phyloP scores from a whole-genome alignment of 53 echinoderm and acorn worm genomes.

The Arbacia lixula region DNA sequence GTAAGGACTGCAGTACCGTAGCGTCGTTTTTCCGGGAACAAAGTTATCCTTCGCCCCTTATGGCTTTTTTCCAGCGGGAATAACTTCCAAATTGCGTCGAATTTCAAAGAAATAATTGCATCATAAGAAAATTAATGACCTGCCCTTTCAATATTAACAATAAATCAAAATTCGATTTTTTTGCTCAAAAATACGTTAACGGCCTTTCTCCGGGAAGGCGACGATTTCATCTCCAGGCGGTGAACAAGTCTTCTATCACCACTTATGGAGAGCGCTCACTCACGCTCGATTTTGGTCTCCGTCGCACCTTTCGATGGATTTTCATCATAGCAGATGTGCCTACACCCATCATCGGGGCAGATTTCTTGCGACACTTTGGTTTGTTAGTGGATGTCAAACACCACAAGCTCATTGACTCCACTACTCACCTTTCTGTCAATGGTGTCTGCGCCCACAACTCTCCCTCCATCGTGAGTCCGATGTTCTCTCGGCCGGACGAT shows the following conservation, averaged over 20 bases:
- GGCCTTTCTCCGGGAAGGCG: no score
- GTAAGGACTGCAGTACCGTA: no score
- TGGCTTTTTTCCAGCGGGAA: no score
- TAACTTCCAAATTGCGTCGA: no score
- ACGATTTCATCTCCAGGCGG: constrained; percentile 34
- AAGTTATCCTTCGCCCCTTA: no score
- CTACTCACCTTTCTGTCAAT: constrained; percentile 16
- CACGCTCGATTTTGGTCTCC: constrained; percentile 57
- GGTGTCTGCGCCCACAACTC: not conserved
- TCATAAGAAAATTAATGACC: no score
- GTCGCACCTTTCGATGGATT: constrained; percentile 58
- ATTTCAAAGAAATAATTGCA: no score
- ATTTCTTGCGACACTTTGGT: constrained; percentile 54
- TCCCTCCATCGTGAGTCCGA: not conserved
- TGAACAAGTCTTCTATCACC: constrained; percentile 31
- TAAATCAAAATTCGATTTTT: no score
- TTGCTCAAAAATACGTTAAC: no score
- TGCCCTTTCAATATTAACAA: no score
- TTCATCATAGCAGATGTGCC: constrained; percentile 36
- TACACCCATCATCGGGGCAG: constrained; percentile 65
- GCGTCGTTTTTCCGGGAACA: no score
- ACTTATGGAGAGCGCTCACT: constrained; percentile 62
- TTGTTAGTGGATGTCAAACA: constrained; percentile 46
- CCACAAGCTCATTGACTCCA: constrained; percentile 30
- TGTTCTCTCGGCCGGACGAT: not conserved